Evolutionary conservation across 2,888 invertebrate genomes (phyloP), one percentile per base, ranked within the genome.

Genomic region (Rhodophaea formosa): DNA sequence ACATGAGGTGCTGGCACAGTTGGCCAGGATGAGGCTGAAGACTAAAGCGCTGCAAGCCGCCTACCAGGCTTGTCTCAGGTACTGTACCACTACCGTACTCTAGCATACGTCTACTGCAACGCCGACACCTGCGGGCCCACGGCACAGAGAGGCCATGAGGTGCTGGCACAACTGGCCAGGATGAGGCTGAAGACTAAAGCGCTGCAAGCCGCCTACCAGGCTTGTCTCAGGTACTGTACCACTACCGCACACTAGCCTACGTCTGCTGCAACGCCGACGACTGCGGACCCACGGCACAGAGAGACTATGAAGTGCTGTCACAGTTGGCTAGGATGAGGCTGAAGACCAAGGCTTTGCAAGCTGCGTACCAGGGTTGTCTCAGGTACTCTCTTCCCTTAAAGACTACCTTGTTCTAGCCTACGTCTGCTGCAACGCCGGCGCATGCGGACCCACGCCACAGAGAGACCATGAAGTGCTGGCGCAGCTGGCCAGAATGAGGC

Each of bases 151-250:
- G 97, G 97, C 85, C 93, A 93, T 68, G 93, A 94, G 76, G 96
- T 97, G 49, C 94, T 99, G 57, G 94, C 96, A 32, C 95, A 96
- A 71, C 91, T 99, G 23, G 95, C 97, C 5, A 96, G 98, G 84
- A 95, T 99, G 92, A 90, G 98, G 51, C 92, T 98, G 63, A 99
- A 99, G 89, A 97, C 97, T 35, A 99, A 99, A 84, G 97, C 97
- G 1, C 93, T 98, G 65, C 95, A 97, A 61, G 96, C 96, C 75
- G 95, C 97, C 60, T 98, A 97, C 81, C 94, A 98, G 77, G 93
- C 95, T 45, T 97, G 98, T n/a, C 39, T 39, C 12, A 39, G 39
- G 39, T 39, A 39, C 35, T 10, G 35, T n/a, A n/a, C n/a, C n/a
- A n/a, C n/a, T n/a, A n/a, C n/a, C n/a, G n/a, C n/a, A n/a, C n/a